phyloP scores from a whole-genome alignment of 2,888 invertebrate genomes.

The Epirrhoe tristata region DNA sequence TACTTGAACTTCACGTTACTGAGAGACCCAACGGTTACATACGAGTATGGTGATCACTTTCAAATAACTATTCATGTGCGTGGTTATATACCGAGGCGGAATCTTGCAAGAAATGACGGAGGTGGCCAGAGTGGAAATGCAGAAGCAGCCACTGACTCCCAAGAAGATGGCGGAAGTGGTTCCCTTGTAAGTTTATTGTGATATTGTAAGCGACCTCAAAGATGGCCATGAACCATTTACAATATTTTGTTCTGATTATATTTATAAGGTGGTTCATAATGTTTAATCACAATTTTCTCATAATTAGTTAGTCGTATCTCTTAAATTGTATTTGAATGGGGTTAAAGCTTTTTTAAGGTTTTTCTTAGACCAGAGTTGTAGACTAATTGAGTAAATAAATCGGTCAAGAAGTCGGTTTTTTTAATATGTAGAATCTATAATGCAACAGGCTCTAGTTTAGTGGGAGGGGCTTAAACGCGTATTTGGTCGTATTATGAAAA shows the following conservation, averaged over 20 bases:
- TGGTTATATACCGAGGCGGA: slow-evolving; percentile 1
- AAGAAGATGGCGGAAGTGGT: slow-evolving; percentile 28
- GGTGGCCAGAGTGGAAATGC: background rate
- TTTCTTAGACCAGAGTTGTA: too few relatives aligned
- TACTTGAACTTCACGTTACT: background rate
- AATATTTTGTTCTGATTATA: too few relatives aligned
- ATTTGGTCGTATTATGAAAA: slow-evolving; percentile 7
- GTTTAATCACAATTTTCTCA: too few relatives aligned
- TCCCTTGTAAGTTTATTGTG: slow-evolving; percentile 35
- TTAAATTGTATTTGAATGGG: too few relatives aligned
- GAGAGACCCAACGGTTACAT: background rate
- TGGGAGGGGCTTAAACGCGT: slow-evolving; percentile 4
- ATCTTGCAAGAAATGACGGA: slow-evolving; percentile 2
- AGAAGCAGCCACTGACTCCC: slow-evolving; percentile 13
- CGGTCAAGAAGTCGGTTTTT: too few relatives aligned
- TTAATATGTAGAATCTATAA: background rate
- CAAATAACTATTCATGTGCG: slow-evolving; percentile 1
- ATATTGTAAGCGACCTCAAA: background rate
- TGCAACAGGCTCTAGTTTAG: slow-evolving; percentile 15
- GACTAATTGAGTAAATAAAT: too few relatives aligned
- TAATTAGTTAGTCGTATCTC: too few relatives aligned
- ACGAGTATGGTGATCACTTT: background rate
- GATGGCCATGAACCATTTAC: too few relatives aligned
- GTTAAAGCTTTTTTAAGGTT: too few relatives aligned
- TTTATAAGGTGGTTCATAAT: too few relatives aligned